Conservation (phyloP, 1,140 invertebrate species). For the Brevipalpus yothersi region DNA sequence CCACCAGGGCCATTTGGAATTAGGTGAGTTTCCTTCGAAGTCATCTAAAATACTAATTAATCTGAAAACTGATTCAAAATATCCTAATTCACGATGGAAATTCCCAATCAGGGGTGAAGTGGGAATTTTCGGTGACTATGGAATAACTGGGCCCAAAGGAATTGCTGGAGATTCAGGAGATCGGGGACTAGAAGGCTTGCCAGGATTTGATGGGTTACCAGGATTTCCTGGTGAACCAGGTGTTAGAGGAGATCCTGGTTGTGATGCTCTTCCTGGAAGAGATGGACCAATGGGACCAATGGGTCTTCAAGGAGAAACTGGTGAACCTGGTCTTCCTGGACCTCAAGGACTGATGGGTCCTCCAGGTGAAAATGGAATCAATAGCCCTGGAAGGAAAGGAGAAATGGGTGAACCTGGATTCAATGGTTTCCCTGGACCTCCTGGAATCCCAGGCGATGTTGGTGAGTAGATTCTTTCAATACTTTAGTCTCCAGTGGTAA, state of each 20-base stretch:
- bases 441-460: neutral
- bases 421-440: neutral
- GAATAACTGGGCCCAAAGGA: neutral
- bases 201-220: neutral
- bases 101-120: neutral
- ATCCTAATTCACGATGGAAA: no score
- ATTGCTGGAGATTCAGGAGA: neutral
- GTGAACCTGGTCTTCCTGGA: neutral
- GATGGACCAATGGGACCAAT: neutral
- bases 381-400: neutral
- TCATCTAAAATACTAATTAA: no score
- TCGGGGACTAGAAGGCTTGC: neutral
- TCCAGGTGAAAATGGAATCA: neutral
- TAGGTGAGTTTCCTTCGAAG: no score
- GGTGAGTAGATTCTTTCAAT: no score
- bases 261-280: neutral
- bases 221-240: neutral
- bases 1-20: no score
- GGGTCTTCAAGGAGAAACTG: neutral
- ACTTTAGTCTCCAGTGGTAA: no score
- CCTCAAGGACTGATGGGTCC: neutral
- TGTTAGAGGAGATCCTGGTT: neutral
- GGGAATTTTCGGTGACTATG: neutral
- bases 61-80: no score
- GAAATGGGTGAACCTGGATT: neutral